phyloP scores from a whole-genome alignment of 2,113 vertebrate species.

The Anseranas semipalmata region DNA sequence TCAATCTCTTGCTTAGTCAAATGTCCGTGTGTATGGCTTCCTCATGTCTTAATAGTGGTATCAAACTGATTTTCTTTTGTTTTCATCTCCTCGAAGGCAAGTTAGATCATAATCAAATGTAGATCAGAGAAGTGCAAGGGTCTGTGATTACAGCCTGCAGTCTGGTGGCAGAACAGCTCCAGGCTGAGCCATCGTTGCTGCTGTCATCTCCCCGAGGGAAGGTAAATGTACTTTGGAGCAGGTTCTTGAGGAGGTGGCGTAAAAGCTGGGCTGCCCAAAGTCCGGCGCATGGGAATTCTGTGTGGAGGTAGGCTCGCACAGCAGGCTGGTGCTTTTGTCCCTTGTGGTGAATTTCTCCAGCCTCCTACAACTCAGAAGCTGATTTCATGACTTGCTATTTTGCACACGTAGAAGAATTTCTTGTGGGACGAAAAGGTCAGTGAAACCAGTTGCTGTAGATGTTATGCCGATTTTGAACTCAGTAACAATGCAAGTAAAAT shows the following conservation, averaged over 20 bases:
- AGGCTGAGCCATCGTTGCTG: neutral
- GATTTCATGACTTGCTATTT: neutral
- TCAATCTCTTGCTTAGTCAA: neutral
- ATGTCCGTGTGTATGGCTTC: neutral
- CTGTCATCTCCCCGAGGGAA: neutral
- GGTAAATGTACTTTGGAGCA: neutral
- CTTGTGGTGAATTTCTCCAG: neutral
- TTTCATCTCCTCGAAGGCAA: neutral
- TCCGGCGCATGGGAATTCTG: neutral
- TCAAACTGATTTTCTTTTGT: neutral
- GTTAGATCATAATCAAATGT: neutral
- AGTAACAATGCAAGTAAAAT: neutral
- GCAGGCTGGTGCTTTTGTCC: neutral
- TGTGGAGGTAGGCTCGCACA: accelerated
- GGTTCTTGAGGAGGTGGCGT: neutral
- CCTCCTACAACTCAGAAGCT: neutral
- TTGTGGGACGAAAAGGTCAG: slow-evolving; percentile 50
- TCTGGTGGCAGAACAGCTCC: neutral
- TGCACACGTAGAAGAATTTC: neutral
- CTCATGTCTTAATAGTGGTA: neutral
- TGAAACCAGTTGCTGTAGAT: neutral
- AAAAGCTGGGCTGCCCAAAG: neutral
- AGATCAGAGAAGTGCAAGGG: neutral
- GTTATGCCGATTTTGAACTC: neutral
- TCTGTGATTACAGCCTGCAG: neutral